Evolutionary conservation across 2,113 vertebrate genomes (phyloP), one percentile per base, ranked within the genome.

Genomic region (Apaloderma vittatum): DNA sequence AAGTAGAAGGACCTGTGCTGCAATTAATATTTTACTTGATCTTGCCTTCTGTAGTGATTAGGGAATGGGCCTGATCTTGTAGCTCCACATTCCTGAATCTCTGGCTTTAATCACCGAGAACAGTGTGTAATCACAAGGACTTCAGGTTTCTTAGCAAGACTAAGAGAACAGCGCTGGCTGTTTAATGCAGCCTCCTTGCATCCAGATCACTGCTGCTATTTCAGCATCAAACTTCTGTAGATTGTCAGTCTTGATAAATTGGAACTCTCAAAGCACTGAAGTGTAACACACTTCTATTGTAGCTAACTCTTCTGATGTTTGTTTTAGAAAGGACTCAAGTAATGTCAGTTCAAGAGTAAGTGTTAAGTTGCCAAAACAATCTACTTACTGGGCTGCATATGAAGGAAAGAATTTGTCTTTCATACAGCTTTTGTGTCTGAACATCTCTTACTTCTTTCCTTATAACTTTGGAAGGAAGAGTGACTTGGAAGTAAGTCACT

Each of bases 191-290:
- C 65, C 18, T 78, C 76, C 57, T 61, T 72, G 34, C 32, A 40
- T 49, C n/a, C 34, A 46, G 43, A 52, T 63, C 65, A 45, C 75
- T 66, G 23, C 40, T 83, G 40, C 54, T 70, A 4, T 68, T 62
- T 80, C 75, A 83, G 72, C 37, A 71, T 58, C 51, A 61, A 55
- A 37, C 40, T 90, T 66, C 59, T 77, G 63, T 34, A 74, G 36
- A 34, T 83, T 90, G 75, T 89, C 90, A 68, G 45, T 57, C 43
- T 86, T 24, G 21, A 70, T 83, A 93, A 88, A 93, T 0, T 40
- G 68, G 74, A 93, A 68, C 73, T 84, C 72, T 77, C 37, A 52
- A 81, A 94, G 61, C 61, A n/a, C 61, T 80, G 90, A 79, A 81
- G 52, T 79, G 32, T 88, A 62, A 63, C 51, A 23, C 0, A 0